These are phyloP conservation scores for Campoletis raptor DNA, from an alignment of 2,888 invertebrate species.

Conservation along the genomic window DNA sequence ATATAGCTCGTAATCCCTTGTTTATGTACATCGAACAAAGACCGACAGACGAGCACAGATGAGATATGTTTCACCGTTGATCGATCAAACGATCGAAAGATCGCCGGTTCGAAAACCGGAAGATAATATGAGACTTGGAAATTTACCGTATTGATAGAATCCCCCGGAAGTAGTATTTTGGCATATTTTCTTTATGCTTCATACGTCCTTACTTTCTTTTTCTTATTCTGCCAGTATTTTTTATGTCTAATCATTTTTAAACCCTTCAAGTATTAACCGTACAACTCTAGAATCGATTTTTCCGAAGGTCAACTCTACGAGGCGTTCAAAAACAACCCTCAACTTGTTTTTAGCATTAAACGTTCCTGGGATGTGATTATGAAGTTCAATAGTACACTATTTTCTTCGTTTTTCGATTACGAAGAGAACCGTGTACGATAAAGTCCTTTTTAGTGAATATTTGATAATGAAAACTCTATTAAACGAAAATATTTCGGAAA, in stretches of 20 bases:
- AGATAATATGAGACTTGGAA: conserved; percentile 35
- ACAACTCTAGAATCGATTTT: too few relatives aligned
- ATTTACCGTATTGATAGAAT: conserved; percentile 39
- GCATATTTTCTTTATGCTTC: not conserved
- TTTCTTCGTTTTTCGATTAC: too few relatives aligned
- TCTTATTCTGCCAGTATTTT: not conserved
- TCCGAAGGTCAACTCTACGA: too few relatives aligned
- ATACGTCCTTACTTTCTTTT: not conserved
- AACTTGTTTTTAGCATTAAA: too few relatives aligned
- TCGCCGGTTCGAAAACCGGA: conserved; percentile 54
- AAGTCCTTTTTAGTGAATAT: too few relatives aligned
- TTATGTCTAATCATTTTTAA: not conserved
- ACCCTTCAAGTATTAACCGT: too few relatives aligned
- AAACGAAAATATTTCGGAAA: too few relatives aligned
- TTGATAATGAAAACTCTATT: too few relatives aligned
- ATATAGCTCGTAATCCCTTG: conserved; percentile 23
- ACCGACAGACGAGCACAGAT: conserved; percentile 11
- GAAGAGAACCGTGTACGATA: too few relatives aligned
- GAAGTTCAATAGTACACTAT: too few relatives aligned
- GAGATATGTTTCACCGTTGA: conserved; percentile 44
- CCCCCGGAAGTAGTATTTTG: conserved; percentile 17
- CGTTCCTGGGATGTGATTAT: too few relatives aligned
- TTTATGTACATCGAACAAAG: conserved; percentile 39
- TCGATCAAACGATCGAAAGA: conserved; percentile 64
- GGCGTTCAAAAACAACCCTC: too few relatives aligned